Conservation (phyloP, 2,888 invertebrate species). For the Tribolium freemani region DNA sequence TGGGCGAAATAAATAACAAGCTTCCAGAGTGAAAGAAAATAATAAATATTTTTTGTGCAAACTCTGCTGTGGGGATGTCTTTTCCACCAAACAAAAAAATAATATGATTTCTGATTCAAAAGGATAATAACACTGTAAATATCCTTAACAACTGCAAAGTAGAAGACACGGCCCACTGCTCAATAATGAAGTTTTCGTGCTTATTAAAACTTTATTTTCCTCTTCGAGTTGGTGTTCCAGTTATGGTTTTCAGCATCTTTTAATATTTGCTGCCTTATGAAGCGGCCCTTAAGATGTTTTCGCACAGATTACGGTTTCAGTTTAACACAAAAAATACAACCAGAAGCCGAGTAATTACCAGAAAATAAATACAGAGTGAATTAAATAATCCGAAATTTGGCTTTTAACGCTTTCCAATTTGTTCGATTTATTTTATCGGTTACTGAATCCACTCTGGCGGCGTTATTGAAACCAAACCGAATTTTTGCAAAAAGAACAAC, state of each 20-base stretch:
- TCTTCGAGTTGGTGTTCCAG: conserved; percentile 13
- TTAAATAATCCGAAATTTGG: too few species aligned
- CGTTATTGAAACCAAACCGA: too few species aligned
- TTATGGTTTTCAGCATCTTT: not conserved
- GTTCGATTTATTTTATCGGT: too few species aligned
- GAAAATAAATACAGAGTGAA: too few species aligned
- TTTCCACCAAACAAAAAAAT: not conserved
- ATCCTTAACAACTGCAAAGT: conserved; percentile 3
- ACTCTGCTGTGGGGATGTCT: not conserved
- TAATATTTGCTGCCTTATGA: not conserved
- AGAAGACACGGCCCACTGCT: conserved; percentile 11
- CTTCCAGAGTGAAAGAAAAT: not conserved
- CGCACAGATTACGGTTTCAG: too few species aligned
- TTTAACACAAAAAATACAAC: too few species aligned
- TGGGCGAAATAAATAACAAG: not conserved
- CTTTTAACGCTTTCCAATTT: too few species aligned
- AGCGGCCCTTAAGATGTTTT: too few species aligned
- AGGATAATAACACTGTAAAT: conserved; percentile 16
- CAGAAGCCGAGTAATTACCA: too few species aligned
- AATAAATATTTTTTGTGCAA: not conserved
- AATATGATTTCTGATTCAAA: conserved; percentile 5
- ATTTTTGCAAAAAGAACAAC: not conserved
- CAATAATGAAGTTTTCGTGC: conserved; percentile 21
- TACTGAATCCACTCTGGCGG: too few species aligned
- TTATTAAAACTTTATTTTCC: conserved; percentile 23